Evolutionary conservation across 2,113 vertebrate species (phyloP).

Genomic region (Tretioscincus oriximinensis): DNA sequence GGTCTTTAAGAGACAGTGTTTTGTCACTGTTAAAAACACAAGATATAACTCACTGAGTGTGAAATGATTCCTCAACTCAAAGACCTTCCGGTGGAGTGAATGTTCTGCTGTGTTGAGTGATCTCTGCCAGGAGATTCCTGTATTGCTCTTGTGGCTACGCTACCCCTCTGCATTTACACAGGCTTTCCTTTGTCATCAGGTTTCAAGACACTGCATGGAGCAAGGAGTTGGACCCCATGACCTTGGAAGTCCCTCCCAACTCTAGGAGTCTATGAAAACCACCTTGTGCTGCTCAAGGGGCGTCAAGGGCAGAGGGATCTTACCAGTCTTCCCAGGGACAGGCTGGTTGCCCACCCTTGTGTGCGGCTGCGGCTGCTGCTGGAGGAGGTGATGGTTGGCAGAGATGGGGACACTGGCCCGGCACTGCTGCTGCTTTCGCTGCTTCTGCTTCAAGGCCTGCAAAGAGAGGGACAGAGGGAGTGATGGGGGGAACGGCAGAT

Average conservation of each 20-base stretch:
- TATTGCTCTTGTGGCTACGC: too few species aligned
- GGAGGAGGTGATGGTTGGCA: constrained; percentile 81
- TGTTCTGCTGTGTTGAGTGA: too few species aligned
- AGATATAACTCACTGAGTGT: too few species aligned
- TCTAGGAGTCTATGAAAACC: not conserved
- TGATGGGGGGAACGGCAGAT: too few species aligned
- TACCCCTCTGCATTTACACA: too few species aligned
- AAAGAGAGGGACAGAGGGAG: constrained; percentile 7
- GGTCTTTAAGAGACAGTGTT: not conserved
- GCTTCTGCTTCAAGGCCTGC: constrained; percentile 92
- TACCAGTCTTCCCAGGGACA: constrained; percentile 78
- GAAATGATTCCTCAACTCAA: too few species aligned
- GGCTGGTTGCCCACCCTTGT: constrained; percentile 80
- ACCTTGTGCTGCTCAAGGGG: too few species aligned
- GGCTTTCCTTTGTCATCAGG: too few species aligned
- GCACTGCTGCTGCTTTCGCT: constrained; percentile 85
- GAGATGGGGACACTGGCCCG: constrained; percentile 79
- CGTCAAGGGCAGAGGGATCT: constrained; percentile 14
- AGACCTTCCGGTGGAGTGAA: too few species aligned
- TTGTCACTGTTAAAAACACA: not conserved
- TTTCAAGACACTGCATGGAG: not conserved
- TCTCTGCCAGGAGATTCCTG: too few species aligned
- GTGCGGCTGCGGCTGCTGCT: constrained; percentile 77
- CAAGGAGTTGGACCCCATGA: not conserved
- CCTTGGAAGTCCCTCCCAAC: too few species aligned